These are phyloP conservation scores for Petrocephalus schoutedeni DNA, from an alignment of 2,797 vertebrate species.

Conservation along the genomic window DNA sequence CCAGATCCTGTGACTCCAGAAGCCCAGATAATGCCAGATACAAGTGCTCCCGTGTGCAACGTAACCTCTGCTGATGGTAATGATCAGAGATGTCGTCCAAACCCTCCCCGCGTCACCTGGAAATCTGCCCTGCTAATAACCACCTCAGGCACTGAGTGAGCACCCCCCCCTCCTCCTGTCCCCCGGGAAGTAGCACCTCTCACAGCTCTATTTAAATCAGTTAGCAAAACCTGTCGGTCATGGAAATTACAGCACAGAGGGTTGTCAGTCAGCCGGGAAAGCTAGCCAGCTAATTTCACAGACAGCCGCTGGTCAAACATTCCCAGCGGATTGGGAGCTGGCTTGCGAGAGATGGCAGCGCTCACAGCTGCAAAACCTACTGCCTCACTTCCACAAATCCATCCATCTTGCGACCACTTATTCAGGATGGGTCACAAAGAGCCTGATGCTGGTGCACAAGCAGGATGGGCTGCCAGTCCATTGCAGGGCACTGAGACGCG, in stretches of 20 bases:
- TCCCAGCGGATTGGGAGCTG: neutral
- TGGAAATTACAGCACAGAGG: neutral
- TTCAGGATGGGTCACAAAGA: neutral
- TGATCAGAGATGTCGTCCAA: neutral
- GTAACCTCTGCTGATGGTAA: conserved; percentile 7
- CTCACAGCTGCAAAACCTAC: neutral
- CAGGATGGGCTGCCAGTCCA: neutral
- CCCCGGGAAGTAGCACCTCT: neutral
- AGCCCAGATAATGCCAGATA: conserved; percentile 2
- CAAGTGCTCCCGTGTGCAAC: neutral
- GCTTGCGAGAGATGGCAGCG: neutral
- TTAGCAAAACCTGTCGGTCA: neutral
- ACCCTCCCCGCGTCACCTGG: neutral
- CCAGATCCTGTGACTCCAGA: neutral
- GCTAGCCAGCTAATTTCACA: neutral
- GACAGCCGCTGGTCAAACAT: neutral
- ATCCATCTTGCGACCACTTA: neutral
- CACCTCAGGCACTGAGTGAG: neutral
- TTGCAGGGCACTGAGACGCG: neutral
- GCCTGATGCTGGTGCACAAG: neutral
- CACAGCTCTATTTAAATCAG: conserved; percentile 15
- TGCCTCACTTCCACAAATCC: neutral
- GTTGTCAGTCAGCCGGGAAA: neutral
- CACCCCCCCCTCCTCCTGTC: neutral
- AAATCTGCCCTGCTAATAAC: neutral